Base-by-base conservation (phyloP, 2,797 vertebrate species). In the Smutsia temminckii region DNA sequence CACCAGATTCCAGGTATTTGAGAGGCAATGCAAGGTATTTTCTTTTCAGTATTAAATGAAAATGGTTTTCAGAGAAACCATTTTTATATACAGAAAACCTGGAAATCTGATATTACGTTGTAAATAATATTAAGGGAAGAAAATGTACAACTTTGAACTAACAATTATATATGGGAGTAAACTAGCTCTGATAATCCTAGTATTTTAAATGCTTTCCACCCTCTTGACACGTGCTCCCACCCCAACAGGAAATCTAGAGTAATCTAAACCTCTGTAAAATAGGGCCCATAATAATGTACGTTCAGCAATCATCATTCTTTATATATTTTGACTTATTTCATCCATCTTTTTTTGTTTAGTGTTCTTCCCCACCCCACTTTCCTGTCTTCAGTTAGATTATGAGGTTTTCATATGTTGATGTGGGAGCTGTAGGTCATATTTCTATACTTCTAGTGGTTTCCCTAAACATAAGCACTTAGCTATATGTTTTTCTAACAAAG, bases 81-180 rank as follows among this genome's bases (percentile, higher is more conserved):
- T 53, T 88, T 90, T 90, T 80, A 21, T n/a, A 64, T 27, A 75
- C 51, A 71, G 55, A 94, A 95, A 87, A 57, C 9, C 49, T 85
- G n/a, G 53, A 74, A 95, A 91, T 86, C 37, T 91, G 55, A 91
- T 34, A 89, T 64, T 87, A 90, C 71, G 11, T 53, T 69, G 17
- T 83, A 90, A 95, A 74, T 57, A 93, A 93, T 37, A 83, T 69
- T 85, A 85, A 92, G 53, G 84, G 20, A 69, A 86, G 40, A 57
- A 69, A n/a, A 4, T 78, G 74, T 88, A 93, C 64, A 57, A n/a
- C 42, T 63, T 87, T 59, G 25, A 95, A 75, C 78, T 72, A 72
- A 74, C 25, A 91, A 57, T 21, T 86, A 34, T 23, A 49, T 69
- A 53, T 83, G 40, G 81, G n/a, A 86, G 53, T 55, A 86, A 94